Conservation (phyloP, 2,113 vertebrate species). For the Ramphastos sulfuratus region DNA sequence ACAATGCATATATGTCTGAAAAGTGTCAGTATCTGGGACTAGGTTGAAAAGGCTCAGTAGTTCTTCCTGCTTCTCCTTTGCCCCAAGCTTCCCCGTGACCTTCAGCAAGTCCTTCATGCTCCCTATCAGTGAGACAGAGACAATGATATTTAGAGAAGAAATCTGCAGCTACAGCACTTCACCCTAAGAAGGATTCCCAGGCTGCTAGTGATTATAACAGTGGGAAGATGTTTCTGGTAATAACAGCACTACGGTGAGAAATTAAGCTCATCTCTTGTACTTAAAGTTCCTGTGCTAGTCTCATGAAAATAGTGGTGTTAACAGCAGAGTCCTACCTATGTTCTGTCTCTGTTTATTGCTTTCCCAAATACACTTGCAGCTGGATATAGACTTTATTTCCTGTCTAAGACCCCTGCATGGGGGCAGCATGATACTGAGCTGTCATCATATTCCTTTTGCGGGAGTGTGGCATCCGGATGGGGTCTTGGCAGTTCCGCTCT, state of each 20-base stretch:
- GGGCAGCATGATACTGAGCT: not conserved
- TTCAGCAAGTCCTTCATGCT: conserved; percentile 3
- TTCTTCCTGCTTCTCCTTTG: not conserved
- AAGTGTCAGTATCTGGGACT: not conserved
- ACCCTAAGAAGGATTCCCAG: not conserved
- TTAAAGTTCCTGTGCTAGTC: not conserved
- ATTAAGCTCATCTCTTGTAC: not conserved
- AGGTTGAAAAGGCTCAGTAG: not conserved
- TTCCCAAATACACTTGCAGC: not conserved
- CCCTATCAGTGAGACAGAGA: conserved; percentile 12
- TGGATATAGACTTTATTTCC: not conserved
- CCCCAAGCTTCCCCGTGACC: not conserved
- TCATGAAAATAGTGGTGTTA: conserved; percentile 37
- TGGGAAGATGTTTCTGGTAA: not conserved
- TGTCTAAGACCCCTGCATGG: fast-evolving
- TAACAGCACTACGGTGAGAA: not conserved
- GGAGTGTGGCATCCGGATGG: not conserved
- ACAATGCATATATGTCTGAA: not conserved
- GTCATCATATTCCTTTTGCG: not conserved
- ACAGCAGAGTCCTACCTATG: not conserved
- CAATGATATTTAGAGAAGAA: conserved; percentile 32
- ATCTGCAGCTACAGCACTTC: conserved; percentile 26
- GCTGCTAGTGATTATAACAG: not conserved
- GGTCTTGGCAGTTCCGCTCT: not conserved
- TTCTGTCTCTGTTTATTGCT: not conserved